Conservation (phyloP, 2,797 vertebrate species). For the Microhierax caerulescens region DNA sequence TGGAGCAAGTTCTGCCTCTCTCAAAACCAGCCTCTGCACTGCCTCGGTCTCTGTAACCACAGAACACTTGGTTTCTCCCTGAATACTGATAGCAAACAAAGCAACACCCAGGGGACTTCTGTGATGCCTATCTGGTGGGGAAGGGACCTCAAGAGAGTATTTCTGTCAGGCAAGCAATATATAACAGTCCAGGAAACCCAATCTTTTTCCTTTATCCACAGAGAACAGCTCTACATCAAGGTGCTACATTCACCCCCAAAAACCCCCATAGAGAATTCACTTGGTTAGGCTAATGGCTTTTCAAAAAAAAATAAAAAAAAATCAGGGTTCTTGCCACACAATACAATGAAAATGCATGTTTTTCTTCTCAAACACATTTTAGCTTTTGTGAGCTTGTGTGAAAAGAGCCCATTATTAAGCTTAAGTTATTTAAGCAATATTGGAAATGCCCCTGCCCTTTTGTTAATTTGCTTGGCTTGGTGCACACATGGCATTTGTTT, state of each 20-base stretch:
- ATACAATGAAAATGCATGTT: slow-evolving; percentile 31
- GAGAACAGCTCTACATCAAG: not conserved
- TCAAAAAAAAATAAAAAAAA: not conserved
- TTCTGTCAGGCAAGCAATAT: not conserved
- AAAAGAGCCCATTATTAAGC: slow-evolving; percentile 57
- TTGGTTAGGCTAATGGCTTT: not conserved
- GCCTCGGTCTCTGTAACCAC: not conserved
- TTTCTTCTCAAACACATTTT: slow-evolving; percentile 52
- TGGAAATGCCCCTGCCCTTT: slow-evolving; percentile 60
- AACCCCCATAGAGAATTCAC: not conserved
- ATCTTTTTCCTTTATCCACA: not conserved
- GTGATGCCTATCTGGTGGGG: not conserved
- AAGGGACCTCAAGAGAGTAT: not conserved
- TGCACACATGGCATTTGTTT: slow-evolving; percentile 65
- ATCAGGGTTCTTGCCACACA: not conserved
- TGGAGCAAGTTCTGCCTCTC: not conserved
- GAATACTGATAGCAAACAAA: not conserved
- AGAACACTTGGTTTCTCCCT: not conserved
- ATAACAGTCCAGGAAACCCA: not conserved
- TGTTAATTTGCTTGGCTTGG: slow-evolving; percentile 68
- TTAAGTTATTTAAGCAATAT: slow-evolving; percentile 65
- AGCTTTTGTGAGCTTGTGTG: slow-evolving; percentile 26
- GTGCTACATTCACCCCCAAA: not conserved
- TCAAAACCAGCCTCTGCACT: not conserved
- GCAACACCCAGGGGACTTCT: not conserved